Percentiles rank a stretch among this genome's conserved stretches.
Conservation (phyloP, 2,113 vertebrate genomes). For the Rhipidura dahli region DNA sequence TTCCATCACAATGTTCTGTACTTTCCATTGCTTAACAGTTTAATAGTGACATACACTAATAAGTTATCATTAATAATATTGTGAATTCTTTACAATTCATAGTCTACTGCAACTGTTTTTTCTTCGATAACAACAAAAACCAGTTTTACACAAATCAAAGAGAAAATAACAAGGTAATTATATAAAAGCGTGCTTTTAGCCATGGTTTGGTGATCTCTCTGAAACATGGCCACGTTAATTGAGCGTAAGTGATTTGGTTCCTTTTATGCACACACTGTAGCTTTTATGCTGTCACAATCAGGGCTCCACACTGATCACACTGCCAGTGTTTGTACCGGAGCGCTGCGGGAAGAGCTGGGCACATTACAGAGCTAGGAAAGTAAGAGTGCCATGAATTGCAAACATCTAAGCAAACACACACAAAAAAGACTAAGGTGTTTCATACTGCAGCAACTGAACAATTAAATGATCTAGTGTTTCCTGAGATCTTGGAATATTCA, state of each 20-base stretch:
- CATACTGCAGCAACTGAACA: not conserved
- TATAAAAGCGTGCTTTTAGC: not conserved
- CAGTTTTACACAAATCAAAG: not conserved
- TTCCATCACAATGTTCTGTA: not conserved
- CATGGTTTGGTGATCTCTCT: not conserved
- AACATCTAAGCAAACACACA: not conserved
- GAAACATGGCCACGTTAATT: not conserved
- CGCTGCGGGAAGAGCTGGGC: not conserved
- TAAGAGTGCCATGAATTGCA: not conserved
- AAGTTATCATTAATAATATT: not conserved
- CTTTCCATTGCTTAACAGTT: not conserved
- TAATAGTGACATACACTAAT: not conserved
- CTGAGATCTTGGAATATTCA: not conserved
- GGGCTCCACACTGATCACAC: not conserved
- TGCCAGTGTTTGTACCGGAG: accelerated
- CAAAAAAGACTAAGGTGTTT: not conserved
- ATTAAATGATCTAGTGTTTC: not conserved
- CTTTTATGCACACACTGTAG: not conserved
- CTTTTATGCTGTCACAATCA: not conserved
- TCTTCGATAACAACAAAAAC: not conserved
- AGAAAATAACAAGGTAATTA: not conserved
- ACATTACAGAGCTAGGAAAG: not conserved
- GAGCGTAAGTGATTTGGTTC: not conserved
- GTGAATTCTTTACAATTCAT: not conserved
- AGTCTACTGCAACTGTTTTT: not conserved